Evolutionary conservation across 2,888 invertebrate genomes (phyloP).

Genomic region (Macrophya alboannulata): DNA sequence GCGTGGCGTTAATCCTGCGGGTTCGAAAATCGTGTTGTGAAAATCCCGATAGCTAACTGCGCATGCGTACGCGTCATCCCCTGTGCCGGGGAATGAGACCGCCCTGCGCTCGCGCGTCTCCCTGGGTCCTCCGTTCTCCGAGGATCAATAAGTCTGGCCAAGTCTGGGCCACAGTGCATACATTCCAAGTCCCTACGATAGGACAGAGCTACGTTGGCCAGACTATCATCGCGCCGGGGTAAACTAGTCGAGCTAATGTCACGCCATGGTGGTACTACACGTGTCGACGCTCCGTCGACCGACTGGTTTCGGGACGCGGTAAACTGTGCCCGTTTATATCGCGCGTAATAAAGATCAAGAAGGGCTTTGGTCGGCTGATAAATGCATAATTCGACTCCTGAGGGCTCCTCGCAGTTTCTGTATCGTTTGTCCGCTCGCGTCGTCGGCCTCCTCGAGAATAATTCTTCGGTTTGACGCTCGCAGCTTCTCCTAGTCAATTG

Average conservation of each 20-base stretch:
- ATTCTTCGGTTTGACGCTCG: background rate
- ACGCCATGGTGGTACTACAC: constrained; percentile 16
- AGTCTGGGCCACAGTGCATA: constrained; percentile 29
- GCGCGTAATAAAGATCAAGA: background rate
- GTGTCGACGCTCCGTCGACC: constrained; percentile 19
- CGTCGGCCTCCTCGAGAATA: background rate
- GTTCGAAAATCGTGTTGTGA: constrained; percentile 36
- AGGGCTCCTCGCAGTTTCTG: background rate
- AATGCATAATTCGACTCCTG: background rate
- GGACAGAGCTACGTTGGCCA: constrained; percentile 14
- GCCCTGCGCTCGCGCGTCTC: constrained; percentile 36
- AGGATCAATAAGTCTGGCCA: constrained; percentile 49
- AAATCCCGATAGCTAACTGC: background rate
- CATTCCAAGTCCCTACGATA: constrained; percentile 34
- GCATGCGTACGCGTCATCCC: constrained; percentile 37
- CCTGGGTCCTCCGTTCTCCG: constrained; percentile 29
- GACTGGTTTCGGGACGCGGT: constrained; percentile 13
- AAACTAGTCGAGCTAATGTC: constrained; percentile 25
- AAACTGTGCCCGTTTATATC: background rate
- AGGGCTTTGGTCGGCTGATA: background rate
- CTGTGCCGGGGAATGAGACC: constrained; percentile 5
- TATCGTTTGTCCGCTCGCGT: background rate
- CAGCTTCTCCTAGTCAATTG: constrained; percentile 37
- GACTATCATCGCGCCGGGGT: constrained; percentile 36
- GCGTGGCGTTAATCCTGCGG: constrained; percentile 35